Evolutionary conservation across 2,113 vertebrate genomes (phyloP).

Genomic region (Vulpes ferrilata): DNA sequence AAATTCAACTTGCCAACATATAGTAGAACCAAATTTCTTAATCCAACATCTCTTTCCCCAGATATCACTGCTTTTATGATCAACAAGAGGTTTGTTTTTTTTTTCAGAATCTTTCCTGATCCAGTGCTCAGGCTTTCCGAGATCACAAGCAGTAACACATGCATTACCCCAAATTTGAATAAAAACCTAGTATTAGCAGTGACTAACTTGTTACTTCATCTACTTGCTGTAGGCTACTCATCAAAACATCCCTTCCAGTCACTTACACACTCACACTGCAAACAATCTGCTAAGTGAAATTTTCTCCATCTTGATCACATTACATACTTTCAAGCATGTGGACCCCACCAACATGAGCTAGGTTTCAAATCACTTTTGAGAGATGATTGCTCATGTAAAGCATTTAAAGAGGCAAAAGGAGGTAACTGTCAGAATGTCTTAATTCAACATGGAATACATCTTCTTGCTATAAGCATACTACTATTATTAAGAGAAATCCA

Average conservation of each 20-base stretch:
- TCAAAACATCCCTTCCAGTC: neutral
- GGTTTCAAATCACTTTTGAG: neutral
- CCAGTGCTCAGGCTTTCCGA: neutral
- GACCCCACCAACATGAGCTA: neutral
- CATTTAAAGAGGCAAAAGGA: constrained; percentile 4
- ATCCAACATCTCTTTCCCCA: neutral
- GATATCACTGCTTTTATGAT: neutral
- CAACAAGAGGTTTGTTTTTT: neutral
- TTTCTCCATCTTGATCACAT: neutral
- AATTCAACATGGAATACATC: neutral
- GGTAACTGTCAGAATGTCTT: neutral
- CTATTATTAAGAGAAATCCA: neutral
- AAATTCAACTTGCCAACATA: no score
- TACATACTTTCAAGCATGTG: neutral
- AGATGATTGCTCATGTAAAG: neutral
- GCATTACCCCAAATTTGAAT: neutral
- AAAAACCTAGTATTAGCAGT: neutral
- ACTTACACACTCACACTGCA: neutral
- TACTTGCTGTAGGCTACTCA: neutral
- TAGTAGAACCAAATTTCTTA: neutral
- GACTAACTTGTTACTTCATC: neutral
- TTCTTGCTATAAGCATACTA: neutral
- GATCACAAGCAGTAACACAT: neutral
- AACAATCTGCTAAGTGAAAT: constrained; percentile 14
- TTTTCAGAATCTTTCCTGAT: neutral